A percentile compares a stretch with the other conserved stretches of the same genome.
Evolutionary conservation across 1,140 invertebrate genomes (phyloP).

Genomic region (Hylaeus volcanicus): DNA sequence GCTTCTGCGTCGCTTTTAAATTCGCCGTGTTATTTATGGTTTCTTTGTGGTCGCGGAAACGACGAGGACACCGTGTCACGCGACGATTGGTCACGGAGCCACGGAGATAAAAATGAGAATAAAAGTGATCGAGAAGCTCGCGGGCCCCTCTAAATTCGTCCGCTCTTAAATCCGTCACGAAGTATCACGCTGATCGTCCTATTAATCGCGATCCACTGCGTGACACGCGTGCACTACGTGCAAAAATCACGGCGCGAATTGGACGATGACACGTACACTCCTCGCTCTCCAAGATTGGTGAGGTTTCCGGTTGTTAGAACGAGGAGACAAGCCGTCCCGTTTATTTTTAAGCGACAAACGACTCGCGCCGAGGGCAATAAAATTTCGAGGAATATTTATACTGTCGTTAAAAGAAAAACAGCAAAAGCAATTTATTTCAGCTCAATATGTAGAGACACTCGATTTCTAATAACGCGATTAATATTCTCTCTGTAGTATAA

Average conservation of each 20-base stretch:
- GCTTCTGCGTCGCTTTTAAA: conserved; percentile 12
- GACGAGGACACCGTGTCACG: conserved; percentile 26
- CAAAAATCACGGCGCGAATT: conserved; percentile 40
- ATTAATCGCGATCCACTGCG: conserved; percentile 62
- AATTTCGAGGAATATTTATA: conserved; percentile 1
- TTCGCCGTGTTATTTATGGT: conserved; percentile 16
- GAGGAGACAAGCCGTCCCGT: not conserved
- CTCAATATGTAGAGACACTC: too few species aligned
- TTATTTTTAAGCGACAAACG: conserved; percentile 2
- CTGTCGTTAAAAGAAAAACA: too few species aligned
- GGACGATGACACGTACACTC: conserved; percentile 24
- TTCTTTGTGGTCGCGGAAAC: not conserved
- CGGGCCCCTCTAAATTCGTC: conserved; percentile 66
- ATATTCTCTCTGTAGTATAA: not conserved
- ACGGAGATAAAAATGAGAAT: conserved; percentile 62
- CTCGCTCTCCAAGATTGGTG: conserved; percentile 1
- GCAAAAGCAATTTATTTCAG: too few species aligned
- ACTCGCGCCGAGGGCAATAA: not conserved
- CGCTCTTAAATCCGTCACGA: conserved; percentile 68
- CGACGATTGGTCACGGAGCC: conserved; percentile 61
- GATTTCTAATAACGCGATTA: too few species aligned
- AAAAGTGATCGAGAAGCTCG: conserved; percentile 49
- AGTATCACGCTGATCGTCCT: conserved; percentile 64
- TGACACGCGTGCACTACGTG: conserved; percentile 9
- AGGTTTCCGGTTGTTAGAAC: conserved; percentile 24